A percentile compares a stretch with the other conserved stretches of the same genome.
These are phyloP conservation scores for Cataglyphis hispanica DNA, from an alignment of 1,140 invertebrate species.

Conservation along the genomic window DNA sequence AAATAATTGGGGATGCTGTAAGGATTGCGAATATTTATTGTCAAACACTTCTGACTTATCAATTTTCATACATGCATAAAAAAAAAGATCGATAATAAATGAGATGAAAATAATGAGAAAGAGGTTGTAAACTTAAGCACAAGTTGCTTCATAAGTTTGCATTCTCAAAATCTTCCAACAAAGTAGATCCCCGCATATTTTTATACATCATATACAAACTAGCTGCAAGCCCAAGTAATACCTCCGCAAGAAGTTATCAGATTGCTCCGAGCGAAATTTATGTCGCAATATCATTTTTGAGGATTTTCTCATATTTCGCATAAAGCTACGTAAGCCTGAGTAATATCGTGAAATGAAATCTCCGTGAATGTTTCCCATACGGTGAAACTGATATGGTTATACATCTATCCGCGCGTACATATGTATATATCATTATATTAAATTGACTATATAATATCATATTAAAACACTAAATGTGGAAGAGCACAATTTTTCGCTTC, in stretches of 20 bases:
- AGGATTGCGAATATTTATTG: conserved; percentile 1
- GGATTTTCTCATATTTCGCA: conserved; percentile 63
- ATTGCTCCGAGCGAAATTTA: conserved; percentile 57
- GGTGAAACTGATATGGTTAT: conserved; percentile 57
- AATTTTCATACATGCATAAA: background rate
- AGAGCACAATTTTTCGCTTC: too few relatives aligned
- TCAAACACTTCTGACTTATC: background rate
- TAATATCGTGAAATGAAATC: conserved; percentile 63
- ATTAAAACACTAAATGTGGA: conserved; percentile 2
- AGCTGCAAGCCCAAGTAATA: conserved; percentile 53
- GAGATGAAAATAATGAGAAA: background rate
- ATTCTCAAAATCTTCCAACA: conserved; percentile 38
- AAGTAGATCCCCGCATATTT: conserved; percentile 50
- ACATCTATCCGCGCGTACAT: conserved; percentile 19
- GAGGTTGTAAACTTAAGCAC: conserved; percentile 30
- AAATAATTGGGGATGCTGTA: background rate
- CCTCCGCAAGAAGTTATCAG: conserved; percentile 59
- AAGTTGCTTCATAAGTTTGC: conserved; percentile 51
- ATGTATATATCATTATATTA: conserved; percentile 38
- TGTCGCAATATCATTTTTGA: conserved; percentile 64
- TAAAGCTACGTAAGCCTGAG: conserved; percentile 63
- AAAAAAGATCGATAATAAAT: conserved; percentile 27
- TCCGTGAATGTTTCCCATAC: conserved; percentile 54
- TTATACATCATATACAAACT: conserved; percentile 59
- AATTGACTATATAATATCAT: conserved; percentile 34